These are phyloP conservation scores for Arctopsyche grandis DNA, from an alignment of 1,140 invertebrate species.

Conservation along the genomic window DNA sequence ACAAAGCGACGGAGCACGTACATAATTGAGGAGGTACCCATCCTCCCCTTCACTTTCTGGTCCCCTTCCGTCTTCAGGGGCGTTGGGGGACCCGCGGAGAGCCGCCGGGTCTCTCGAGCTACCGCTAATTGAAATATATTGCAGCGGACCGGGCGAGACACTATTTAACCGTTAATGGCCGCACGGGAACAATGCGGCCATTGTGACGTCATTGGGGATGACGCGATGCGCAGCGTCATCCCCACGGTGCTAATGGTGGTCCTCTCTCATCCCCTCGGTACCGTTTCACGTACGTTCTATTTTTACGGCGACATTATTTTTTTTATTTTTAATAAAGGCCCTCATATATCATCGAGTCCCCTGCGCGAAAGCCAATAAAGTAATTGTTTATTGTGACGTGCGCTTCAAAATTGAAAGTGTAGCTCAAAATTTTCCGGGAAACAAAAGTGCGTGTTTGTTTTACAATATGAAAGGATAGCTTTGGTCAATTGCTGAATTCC, in stretches of 20 bases:
- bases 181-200: constrained; percentile 23
- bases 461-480: too few relatives aligned
- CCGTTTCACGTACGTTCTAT: neutral
- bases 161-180: constrained; percentile 43
- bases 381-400: neutral
- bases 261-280: neutral
- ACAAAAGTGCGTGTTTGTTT: too few relatives aligned
- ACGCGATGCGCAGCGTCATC: neutral
- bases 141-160: constrained; percentile 25
- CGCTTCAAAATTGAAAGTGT: neutral
- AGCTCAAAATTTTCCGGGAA: too few relatives aligned
- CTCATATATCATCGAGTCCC: constrained; percentile 6
- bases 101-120: constrained; percentile 4
- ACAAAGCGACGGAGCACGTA: constrained; percentile 38
- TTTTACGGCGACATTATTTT: neutral
- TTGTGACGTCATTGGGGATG: constrained; percentile 7
- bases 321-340: constrained; percentile 12
- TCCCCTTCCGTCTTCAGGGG: too few relatives aligned
- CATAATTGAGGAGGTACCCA: neutral
- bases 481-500: too few relatives aligned
- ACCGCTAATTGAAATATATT: constrained; percentile 45
- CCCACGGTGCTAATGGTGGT: neutral
- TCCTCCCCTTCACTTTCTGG: neutral
- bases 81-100: neutral
- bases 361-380: neutral